Percentiles rank a stretch among this genome's conserved stretches.
These are phyloP conservation scores for Limosa lapponica DNA, from an alignment of 2,797 vertebrate species.

Conservation along the genomic window DNA sequence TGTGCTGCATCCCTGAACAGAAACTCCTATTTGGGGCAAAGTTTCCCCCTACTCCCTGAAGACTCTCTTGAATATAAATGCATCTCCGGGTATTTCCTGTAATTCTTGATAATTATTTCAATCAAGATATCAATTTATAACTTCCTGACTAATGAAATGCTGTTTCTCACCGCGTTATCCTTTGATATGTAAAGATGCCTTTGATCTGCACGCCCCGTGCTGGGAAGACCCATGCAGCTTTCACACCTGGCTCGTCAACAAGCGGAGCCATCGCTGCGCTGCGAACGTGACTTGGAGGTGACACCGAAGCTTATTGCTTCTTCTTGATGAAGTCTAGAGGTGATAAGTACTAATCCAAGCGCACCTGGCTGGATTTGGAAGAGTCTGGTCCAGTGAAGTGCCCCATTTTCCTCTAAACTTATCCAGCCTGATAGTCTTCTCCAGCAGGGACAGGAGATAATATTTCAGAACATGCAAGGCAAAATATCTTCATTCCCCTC, in stretches of 20 bases:
- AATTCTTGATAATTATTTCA: constrained; percentile 65
- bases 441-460: not conserved
- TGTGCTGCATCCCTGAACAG: not conserved
- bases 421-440: not conserved
- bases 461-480: not conserved
- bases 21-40: not conserved
- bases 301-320: not conserved
- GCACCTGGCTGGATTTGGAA: accelerated
- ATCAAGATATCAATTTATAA: constrained; percentile 60
- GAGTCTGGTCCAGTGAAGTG: not conserved
- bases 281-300: not conserved
- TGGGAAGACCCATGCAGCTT: not conserved
- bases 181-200: constrained; percentile 54
- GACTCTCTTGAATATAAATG: constrained; percentile 35
- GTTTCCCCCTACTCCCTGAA: not conserved
- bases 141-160: constrained; percentile 64
- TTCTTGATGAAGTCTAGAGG: not conserved
- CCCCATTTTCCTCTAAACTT: not conserved
- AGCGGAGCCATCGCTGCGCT: not conserved
- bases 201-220: constrained; percentile 36
- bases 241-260: constrained; percentile 26
- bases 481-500: not conserved
- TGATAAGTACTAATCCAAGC: not conserved
- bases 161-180: not conserved
- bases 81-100: constrained; percentile 51